These are phyloP conservation scores for Euproctis similis DNA, from an alignment of 2,888 invertebrate species.

Conservation along the genomic window DNA sequence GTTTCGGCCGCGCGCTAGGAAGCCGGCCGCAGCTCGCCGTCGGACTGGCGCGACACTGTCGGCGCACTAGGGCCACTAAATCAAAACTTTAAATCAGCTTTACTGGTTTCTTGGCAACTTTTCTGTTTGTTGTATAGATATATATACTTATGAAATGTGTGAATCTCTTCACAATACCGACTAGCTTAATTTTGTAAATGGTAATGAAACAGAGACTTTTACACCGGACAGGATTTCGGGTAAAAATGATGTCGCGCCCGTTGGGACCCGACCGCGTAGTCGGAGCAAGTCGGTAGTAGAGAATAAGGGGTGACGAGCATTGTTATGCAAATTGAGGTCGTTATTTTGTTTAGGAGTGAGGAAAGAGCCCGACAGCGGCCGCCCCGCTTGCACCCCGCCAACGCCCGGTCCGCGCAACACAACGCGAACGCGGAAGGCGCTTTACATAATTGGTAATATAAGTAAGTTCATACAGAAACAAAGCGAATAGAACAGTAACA, in stretches of 20 bases:
- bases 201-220: conserved; percentile 23
- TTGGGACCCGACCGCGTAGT: conserved; percentile 55
- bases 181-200: conserved; percentile 6
- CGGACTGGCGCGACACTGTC: conserved; percentile 15
- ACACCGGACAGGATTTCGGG: conserved; percentile 47
- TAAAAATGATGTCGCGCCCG: conserved; percentile 61
- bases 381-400: conserved; percentile 35
- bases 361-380: conserved; percentile 68
- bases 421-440: conserved; percentile 58
- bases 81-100: conserved; percentile 35
- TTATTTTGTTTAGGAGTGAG: conserved; percentile 74
- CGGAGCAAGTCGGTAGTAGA: conserved; percentile 68
- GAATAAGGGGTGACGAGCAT: conserved; percentile 73
- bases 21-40: conserved; percentile 17
- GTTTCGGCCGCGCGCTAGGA: conserved; percentile 25
- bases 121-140: too few relatives aligned
- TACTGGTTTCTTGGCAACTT: conserved; percentile 17
- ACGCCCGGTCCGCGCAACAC: conserved; percentile 47
- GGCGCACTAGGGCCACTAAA: conserved; percentile 35
- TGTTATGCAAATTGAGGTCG: conserved; percentile 76
- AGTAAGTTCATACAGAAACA: conserved; percentile 43
- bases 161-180: too few relatives aligned
- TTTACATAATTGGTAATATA: conserved; percentile 74
- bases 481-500: conserved; percentile 34
- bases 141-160: too few relatives aligned